Evolutionary conservation across 1,140 invertebrate genomes (phyloP).

Genomic region (Meloidogyne chitwoodi): DNA sequence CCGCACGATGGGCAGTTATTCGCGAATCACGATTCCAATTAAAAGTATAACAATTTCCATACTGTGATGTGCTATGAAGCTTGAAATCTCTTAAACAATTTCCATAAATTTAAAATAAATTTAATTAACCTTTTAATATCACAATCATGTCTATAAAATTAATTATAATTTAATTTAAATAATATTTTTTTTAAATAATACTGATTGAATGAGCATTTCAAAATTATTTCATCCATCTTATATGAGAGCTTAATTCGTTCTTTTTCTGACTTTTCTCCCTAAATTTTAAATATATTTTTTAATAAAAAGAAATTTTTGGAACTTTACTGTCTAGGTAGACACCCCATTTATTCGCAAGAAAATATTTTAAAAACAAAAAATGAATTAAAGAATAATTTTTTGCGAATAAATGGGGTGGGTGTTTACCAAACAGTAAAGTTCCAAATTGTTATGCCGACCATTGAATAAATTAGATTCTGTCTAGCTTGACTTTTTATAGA

Average conservation of each 20-base stretch:
- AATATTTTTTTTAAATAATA: no score
- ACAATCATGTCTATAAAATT: conserved; percentile 49
- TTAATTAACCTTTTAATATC: conserved; percentile 46
- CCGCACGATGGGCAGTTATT: conserved; percentile 53
- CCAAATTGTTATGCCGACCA: conserved; percentile 9
- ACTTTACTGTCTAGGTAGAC: no score
- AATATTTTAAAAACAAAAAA: no score
- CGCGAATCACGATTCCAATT: conserved; percentile 49
- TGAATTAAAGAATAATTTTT: no score
- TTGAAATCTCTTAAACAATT: conserved; percentile 52
- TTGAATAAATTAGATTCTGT: conserved; percentile 56
- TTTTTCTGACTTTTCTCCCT: conserved; percentile 34
- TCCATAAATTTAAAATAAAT: neutral
- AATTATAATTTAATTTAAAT: no score
- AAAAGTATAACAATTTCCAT: conserved; percentile 59
- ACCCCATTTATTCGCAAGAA: no score
- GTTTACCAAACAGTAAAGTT: no score
- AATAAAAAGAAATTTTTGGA: no score
- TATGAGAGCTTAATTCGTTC: conserved; percentile 51
- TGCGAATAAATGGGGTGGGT: no score
- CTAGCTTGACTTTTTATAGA: conserved; percentile 51
- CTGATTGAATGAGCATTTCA: conserved; percentile 59
- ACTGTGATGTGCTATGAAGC: conserved; percentile 55
- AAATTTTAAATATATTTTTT: neutral
- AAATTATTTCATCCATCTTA: conserved; percentile 48